Base-by-base conservation (phyloP, 2,113 vertebrate genomes). In the Phylloscopus trochilus region DNA sequence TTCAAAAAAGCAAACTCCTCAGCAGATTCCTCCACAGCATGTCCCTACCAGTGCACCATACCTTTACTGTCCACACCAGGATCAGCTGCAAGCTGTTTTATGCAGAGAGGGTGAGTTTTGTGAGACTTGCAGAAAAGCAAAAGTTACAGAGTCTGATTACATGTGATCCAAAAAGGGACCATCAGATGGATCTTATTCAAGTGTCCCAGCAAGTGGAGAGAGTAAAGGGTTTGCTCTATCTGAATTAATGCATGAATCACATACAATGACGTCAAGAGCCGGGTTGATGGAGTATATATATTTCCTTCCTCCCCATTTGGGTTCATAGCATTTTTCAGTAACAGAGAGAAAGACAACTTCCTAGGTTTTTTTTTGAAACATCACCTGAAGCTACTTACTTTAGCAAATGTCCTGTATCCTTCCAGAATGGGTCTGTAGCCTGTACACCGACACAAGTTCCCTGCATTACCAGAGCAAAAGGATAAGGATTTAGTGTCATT, bases 381-480 rank as follows among this genome's bases (percentile, higher is more conserved):
- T 18, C 37, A 47, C 64, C 21, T 56, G 33, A 87, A 84, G 47
- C 14, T 31, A 92, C 98, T 98, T 97, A 99, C 99, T 97, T 95
- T 97, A 56, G 98, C 97, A 69, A 99, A 99, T 23, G 99, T 99
- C 92, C 97, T 98, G 96, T 98, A 99, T 23, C 99, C 99, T 84
- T 99, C 98, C 81, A 99, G 97, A 84, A 99, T 99, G 22, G 99
- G 97, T 88, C 99, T 97, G 96, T 99, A 99, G 52, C 99, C 99
- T 8, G 99, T 99, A 92, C 99, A 99, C 31, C 99, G 99, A 74
- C 99, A 99, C 93, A 99, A 95, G 84, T 99, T 99, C 51, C 99
- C 99, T 99, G 89, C 3, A 47, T 91, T 77, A 56, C 14, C 62
- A 93, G 90, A 80, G 49, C 56, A 83, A 89, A 63, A 84, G 15